Evolutionary conservation across 2,888 invertebrate genomes (phyloP).

Genomic region (Tholera decimalis): DNA sequence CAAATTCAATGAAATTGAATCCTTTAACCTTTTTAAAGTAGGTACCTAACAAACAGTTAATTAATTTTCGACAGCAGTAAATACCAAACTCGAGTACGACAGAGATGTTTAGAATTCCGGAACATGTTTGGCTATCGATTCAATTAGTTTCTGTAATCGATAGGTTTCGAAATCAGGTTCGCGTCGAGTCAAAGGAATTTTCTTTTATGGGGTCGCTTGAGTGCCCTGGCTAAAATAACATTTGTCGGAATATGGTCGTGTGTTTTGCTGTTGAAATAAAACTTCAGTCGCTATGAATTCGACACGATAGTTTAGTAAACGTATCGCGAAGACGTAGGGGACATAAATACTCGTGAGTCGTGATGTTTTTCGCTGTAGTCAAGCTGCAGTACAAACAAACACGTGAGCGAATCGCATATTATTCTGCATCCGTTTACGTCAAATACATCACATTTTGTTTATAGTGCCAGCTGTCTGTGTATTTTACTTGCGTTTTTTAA

Average conservation of each 20-base stretch:
- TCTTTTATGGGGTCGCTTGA: conserved; percentile 31
- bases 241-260: conserved; percentile 41
- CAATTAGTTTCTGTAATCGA: conserved; percentile 40
- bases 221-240: conserved; percentile 39
- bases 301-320: conserved; percentile 61
- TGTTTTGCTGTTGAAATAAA: conserved; percentile 59
- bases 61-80: background rate
- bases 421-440: conserved; percentile 54
- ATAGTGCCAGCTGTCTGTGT: conserved; percentile 30
- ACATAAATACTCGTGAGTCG: conserved; percentile 55
- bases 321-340: conserved; percentile 46
- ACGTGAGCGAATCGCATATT: conserved; percentile 47
- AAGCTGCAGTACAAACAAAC: conserved; percentile 45
- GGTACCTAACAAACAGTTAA: too few species aligned
- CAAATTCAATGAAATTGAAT: background rate
- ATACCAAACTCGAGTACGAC: background rate
- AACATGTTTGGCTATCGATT: conserved; percentile 39
- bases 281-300: conserved; percentile 60
- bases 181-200: conserved; percentile 30
- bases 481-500: conserved; percentile 32
- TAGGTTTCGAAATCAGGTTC: conserved; percentile 38
- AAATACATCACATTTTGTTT: conserved; percentile 49
- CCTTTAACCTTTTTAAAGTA: background rate
- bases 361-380: conserved; percentile 45
- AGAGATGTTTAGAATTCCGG: conserved; percentile 39